Conservation (phyloP, 2,888 invertebrate genomes). For the Drosophila limbata region DNA sequence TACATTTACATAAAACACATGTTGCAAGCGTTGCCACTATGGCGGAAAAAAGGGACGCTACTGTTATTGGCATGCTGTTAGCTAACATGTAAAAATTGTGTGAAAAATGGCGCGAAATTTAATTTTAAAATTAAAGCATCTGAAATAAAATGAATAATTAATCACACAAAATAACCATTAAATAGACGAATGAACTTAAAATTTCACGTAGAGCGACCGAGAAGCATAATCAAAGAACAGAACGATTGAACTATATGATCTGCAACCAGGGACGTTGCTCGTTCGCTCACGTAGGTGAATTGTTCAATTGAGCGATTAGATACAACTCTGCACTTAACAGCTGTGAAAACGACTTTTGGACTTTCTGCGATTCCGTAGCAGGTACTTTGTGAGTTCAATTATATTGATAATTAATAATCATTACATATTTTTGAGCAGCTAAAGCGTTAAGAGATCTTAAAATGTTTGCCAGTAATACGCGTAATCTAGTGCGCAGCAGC, state of each 20-base stretch:
- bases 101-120: constrained; percentile 24
- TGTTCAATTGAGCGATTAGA: too few species aligned
- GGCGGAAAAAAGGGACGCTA: background rate
- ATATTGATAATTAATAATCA: constrained; percentile 23
- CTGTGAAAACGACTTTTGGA: constrained; percentile 67
- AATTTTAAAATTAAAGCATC: too few species aligned
- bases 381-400: constrained; percentile 21
- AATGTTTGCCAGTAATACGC: constrained; percentile 82
- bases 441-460: constrained; percentile 23
- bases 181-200: too few species aligned
- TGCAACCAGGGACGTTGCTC: too few species aligned
- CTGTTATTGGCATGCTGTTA: constrained; percentile 31
- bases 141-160: too few species aligned
- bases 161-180: too few species aligned
- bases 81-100: constrained; percentile 13
- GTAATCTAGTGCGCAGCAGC: constrained; percentile 81
- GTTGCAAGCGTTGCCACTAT: background rate
- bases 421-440: constrained; percentile 15
- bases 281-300: too few species aligned
- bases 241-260: too few species aligned
- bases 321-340: constrained; percentile 26
- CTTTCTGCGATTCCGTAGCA: constrained; percentile 53
- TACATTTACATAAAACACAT: constrained; percentile 13
- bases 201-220: too few species aligned
- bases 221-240: too few species aligned